phyloP scores from a whole-genome alignment of 2,113 vertebrate genomes.

The Corydoras sp. region DNA sequence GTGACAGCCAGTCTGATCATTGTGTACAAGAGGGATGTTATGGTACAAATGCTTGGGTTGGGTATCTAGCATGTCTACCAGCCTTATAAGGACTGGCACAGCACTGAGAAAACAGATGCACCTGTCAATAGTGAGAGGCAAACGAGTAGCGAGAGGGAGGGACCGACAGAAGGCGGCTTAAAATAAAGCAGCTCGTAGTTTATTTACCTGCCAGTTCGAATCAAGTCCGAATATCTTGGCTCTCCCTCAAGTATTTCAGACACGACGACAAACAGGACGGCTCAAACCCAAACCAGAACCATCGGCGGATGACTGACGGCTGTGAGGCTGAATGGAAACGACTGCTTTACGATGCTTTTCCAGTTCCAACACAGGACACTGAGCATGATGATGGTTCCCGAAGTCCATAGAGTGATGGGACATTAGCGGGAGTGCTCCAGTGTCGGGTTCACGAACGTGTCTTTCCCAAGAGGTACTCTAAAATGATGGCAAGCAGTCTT shows the following conservation, averaged over 20 bases:
- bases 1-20: constrained; percentile 56
- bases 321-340: not conserved
- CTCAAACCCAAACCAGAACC: not conserved
- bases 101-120: constrained; percentile 59
- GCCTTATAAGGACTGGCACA: constrained; percentile 57
- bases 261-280: constrained; percentile 8
- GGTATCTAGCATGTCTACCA: constrained; percentile 55
- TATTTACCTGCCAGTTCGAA: constrained; percentile 53
- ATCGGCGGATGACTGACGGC: not conserved
- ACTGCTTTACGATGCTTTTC: no score
- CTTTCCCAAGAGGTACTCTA: constrained; percentile 17
- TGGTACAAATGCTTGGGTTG: constrained; percentile 57
- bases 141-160: constrained; percentile 45
- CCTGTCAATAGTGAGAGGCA: constrained; percentile 63
- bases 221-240: constrained; percentile 34
- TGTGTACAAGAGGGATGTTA: constrained; percentile 57
- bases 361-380: not conserved
- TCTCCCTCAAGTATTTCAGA: constrained; percentile 33
- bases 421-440: not conserved
- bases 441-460: constrained; percentile 20
- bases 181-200: constrained; percentile 54
- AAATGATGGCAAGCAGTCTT: constrained; percentile 19
- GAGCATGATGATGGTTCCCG: not conserved
- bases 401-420: not conserved
- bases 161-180: constrained; percentile 41